Evolutionary conservation across 2,797 vertebrate genomes (phyloP).

Genomic region (Calcarius lapponicus): DNA sequence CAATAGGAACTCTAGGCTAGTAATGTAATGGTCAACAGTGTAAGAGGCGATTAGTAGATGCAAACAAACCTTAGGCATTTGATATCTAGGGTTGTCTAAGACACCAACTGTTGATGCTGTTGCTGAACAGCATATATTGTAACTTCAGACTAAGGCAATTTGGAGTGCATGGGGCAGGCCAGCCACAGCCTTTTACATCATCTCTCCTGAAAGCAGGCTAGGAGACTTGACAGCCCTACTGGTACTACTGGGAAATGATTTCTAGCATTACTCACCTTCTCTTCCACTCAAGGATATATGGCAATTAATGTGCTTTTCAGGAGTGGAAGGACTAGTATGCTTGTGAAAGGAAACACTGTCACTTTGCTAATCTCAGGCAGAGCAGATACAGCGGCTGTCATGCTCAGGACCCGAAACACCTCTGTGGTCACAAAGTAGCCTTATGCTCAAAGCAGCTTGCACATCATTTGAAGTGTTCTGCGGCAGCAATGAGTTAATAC

Average conservation of each 20-base stretch:
- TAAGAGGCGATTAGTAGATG: neutral
- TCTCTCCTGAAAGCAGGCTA: neutral
- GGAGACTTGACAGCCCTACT: neutral
- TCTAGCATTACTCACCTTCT: neutral
- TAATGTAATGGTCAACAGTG: neutral
- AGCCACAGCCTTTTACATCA: neutral
- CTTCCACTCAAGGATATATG: neutral
- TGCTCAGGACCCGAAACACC: accelerated
- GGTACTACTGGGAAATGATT: neutral
- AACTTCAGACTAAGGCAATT: neutral
- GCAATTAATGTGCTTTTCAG: neutral
- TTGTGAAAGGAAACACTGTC: neutral
- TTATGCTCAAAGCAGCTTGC: neutral
- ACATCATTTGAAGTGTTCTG: neutral
- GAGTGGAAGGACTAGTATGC: neutral
- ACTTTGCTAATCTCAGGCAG: neutral
- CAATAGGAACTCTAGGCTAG: neutral
- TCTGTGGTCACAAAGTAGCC: neutral
- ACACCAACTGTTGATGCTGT: neutral
- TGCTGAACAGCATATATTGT: neutral
- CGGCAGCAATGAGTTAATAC: neutral
- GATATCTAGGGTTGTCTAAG: neutral
- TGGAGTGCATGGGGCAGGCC: neutral
- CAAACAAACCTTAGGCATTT: neutral
- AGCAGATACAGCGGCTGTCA: neutral